Base-by-base conservation (phyloP, 1,140 invertebrate species). In the Anthonomus grandis region DNA sequence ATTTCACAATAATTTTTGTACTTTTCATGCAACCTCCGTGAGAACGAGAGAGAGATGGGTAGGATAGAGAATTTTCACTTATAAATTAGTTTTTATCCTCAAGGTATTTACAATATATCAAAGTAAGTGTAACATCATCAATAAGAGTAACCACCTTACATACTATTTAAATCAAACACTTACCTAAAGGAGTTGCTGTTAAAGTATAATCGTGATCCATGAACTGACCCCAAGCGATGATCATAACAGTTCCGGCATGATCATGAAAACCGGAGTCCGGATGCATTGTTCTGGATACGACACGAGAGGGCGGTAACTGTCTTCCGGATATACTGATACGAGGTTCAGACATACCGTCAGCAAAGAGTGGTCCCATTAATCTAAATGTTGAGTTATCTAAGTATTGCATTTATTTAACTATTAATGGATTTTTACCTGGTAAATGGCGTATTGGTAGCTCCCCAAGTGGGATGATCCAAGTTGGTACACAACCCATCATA, bases 401-500 rank as follows among this genome's bases (percentile, higher is more conserved):
- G 39, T 47, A n/a, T 57, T 25, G 17, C 31, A 2, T n/a, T 57
- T 42, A 19, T 19, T 36, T 24, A 57, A 48, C 23, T n/a, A n/a
- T n/a, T n/a, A n/a, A 13, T 15, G 6, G n/a, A 39, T 19, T 12
- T 22, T 19, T 76, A 87, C 86, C 90, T 85, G 58, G 86, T 83
- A 74, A 92, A 93, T 1, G 91, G 88, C 9, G 89, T 83, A 65
- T 87, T 84, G 0, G 86, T 83, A n/a, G 89, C 83, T 0, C 94
- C 94, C 92, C 93, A 95, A 0, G 87, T 88, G 0, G 93, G 93
- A 76, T 95, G 84, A 37, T 90, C 79, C 31, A 95, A 75, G 71
- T 97, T 98, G 55, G 93, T 97, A 74, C 94, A 97, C 6, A 94
- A 83, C 0, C 94, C 95, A 73, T 95, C 92, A 48, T 87, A 83